Conservation (phyloP, 2,888 invertebrate species). For the Netelia fuscicornis region DNA sequence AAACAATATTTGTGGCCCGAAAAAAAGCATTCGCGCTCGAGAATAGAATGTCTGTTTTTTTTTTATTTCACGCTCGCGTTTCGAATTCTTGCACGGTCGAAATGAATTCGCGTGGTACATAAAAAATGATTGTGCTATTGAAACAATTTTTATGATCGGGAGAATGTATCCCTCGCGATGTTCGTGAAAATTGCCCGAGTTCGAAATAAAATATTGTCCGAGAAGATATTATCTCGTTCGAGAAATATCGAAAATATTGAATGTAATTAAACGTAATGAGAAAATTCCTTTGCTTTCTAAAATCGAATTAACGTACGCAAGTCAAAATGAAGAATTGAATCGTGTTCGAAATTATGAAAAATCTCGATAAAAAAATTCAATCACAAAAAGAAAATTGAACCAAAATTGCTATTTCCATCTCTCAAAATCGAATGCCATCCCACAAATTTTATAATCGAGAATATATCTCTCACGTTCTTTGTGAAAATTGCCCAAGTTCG, state of each 20-base stretch:
- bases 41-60: background rate
- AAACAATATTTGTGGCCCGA: background rate
- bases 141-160: background rate
- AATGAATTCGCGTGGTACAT: background rate
- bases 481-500: background rate
- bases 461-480: too few relatives aligned
- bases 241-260: background rate
- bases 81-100: background rate
- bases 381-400: background rate
- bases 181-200: background rate
- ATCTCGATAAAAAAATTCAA: background rate
- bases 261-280: background rate
- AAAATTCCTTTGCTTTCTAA: conserved; percentile 13
- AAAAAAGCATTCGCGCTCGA: background rate
- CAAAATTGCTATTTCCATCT: background rate
- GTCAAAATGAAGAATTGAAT: background rate
- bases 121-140: background rate
- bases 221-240: background rate
- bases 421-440: conserved; percentile 27
- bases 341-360: background rate
- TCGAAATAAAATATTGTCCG: background rate
- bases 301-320: background rate
- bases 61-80: background rate
- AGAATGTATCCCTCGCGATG: background rate
- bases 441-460: too few relatives aligned